Evolutionary conservation across 2,888 invertebrate genomes (phyloP), one percentile per base, ranked within the genome.

Genomic region (Drosophila vallismaia): DNA sequence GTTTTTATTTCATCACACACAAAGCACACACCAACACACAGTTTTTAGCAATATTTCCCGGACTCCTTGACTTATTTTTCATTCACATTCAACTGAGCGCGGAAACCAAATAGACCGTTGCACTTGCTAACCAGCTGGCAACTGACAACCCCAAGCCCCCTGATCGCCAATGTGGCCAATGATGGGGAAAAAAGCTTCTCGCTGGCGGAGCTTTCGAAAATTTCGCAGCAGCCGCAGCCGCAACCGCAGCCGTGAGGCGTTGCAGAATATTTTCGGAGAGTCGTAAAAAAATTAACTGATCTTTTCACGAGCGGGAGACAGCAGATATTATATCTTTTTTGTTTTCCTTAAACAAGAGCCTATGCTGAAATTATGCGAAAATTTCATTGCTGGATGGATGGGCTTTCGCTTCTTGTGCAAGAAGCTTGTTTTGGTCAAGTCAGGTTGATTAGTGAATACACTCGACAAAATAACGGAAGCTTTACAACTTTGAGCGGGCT

Each of bases 311-410:
- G 62, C 9, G 28, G 10, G 45, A 29, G 44, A 44, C 50, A 50
- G 48, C 50, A 50, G 48, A 52, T 42, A 45, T 67, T 1, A 19
- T 19, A 19, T 19, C 1, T 59, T 19, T 19, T 14, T 44, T 19
- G 8, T 14, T 44, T 51, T 68, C 53, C 50, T 9, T 42, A 5
- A 29, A 10, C 31, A 50, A 46, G 46, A 48, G 50, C 36, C 36
- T 71, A 71, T 71, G 71, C 71, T 57, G 51, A 54, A 77, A 59
- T 69, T 76, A 77, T 71, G 79, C 72, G 79, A 79, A 79, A 77
- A 79, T 72, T 79, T 73, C 14, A 44, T 71, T 67, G 36, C 66
- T 57, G 67, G 19, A 19, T 19, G 19, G 19, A 71, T 66, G 71
- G 71, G 60, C 54, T 79, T 76, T 74, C 70, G 50, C 68, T 49